Evolutionary conservation across 2,888 invertebrate species (phyloP).

Genomic region (Nomada flava): DNA sequence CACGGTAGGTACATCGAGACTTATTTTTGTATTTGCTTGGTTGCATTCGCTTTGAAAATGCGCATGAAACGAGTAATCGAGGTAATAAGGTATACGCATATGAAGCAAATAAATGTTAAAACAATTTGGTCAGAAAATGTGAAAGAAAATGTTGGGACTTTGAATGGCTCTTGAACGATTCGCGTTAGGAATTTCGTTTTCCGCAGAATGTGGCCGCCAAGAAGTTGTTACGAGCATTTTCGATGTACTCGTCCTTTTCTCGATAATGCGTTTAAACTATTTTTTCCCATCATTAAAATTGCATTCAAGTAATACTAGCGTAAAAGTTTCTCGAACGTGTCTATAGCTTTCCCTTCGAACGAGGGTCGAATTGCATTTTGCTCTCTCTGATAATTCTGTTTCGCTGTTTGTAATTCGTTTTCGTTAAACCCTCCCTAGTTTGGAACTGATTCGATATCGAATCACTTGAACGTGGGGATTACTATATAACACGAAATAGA

Average conservation of each 20-base stretch:
- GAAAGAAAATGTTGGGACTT: conserved; percentile 5
- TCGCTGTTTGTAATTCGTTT: conserved; percentile 54
- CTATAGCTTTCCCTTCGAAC: not conserved
- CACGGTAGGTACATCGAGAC: conserved; percentile 11
- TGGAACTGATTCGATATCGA: conserved; percentile 58
- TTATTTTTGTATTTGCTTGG: conserved; percentile 18
- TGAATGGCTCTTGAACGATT: conserved; percentile 35
- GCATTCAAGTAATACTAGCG: not conserved
- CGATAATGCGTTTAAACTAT: conserved; percentile 8
- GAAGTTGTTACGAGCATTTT: conserved; percentile 24
- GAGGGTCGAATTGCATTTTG: conserved; percentile 11
- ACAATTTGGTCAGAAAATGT: conserved; percentile 19
- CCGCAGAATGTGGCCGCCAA: conserved; percentile 6
- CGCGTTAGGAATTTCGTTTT: conserved; percentile 29
- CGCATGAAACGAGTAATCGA: conserved; percentile 7
- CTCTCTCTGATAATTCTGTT: conserved; percentile 39
- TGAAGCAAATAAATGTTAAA: conserved; percentile 30
- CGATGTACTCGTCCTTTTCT: not conserved
- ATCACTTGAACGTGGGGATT: conserved; percentile 52
- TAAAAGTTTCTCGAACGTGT: not conserved
- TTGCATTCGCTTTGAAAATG: conserved; percentile 27
- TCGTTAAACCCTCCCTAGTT: conserved; percentile 44
- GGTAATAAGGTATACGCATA: conserved; percentile 12
- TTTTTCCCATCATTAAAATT: conserved; percentile 1
- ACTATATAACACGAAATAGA: conserved; percentile 60